Evolutionary conservation across 2,113 vertebrate genomes (phyloP).

Genomic region (Tyrannus savana): DNA sequence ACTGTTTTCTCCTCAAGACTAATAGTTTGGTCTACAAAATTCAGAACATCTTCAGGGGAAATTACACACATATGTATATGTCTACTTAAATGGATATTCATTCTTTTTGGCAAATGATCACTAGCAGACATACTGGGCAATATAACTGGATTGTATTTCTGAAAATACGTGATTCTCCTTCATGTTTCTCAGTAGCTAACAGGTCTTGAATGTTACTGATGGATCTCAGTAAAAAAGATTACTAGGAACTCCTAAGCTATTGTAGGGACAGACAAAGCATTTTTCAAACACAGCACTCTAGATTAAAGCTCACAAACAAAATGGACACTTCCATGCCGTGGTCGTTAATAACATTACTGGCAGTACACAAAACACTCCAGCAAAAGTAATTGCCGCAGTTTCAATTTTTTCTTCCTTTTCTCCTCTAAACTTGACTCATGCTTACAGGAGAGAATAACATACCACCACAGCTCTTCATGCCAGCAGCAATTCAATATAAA

Average conservation of each 20-base stretch:
- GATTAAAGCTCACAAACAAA: not conserved
- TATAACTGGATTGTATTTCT: conserved; percentile 25
- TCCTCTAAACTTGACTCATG: not conserved
- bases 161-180: not conserved
- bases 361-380: not conserved
- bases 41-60: conserved; percentile 54
- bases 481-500: not conserved
- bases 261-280: not conserved
- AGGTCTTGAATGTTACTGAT: not conserved
- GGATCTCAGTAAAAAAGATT: not conserved
- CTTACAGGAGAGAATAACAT: not conserved
- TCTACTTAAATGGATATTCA: conserved; percentile 2
- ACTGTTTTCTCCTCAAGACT: conserved; percentile 2
- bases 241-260: not conserved
- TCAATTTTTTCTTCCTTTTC: not conserved
- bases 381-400: not conserved
- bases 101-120: conserved; percentile 44
- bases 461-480: not conserved
- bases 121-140: conserved; percentile 10
- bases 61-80: conserved; percentile 41
- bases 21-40: conserved; percentile 26
- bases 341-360: not conserved
- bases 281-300: not conserved
- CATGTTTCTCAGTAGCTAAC: conserved; percentile 8
- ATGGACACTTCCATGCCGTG: not conserved